phyloP scores from a whole-genome alignment of 2,797 vertebrate species.

The Acrossocheilus wenchowensis region DNA sequence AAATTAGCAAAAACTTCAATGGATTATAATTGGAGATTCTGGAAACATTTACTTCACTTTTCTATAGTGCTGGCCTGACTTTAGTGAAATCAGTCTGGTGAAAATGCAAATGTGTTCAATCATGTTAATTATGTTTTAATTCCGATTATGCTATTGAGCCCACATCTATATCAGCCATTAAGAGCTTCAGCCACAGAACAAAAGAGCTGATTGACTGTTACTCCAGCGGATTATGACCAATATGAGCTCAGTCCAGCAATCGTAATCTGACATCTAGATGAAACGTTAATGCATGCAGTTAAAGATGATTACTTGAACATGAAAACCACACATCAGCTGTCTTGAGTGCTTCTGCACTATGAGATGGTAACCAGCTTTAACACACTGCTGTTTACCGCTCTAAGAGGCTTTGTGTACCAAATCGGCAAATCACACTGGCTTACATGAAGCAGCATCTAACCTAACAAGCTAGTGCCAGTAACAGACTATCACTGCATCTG shows the following conservation, averaged over 20 bases:
- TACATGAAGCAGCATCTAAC: neutral
- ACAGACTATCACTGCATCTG: neutral
- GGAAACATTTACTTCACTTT: neutral
- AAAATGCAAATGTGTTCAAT: conserved; percentile 15
- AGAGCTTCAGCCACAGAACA: conserved; percentile 9
- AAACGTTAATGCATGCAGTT: neutral
- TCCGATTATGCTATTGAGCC: neutral
- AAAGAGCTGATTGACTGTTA: neutral
- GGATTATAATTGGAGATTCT: neutral
- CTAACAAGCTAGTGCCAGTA: neutral
- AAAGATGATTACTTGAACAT: neutral
- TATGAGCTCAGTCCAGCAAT: neutral
- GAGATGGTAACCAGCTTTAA: neutral
- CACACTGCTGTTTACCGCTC: neutral
- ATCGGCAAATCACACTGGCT: neutral
- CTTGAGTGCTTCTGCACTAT: neutral
- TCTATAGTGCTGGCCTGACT: neutral
- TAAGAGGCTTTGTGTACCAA: neutral
- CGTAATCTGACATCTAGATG: conserved; percentile 18
- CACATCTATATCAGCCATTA: neutral
- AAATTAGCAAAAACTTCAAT: too few species aligned
- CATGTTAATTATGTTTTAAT: conserved; percentile 20
- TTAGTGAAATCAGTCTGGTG: conserved; percentile 1
- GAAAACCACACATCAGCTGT: neutral
- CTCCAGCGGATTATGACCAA: neutral